Conservation (phyloP, 2,888 invertebrate species). For the Matsumyia berberina region DNA sequence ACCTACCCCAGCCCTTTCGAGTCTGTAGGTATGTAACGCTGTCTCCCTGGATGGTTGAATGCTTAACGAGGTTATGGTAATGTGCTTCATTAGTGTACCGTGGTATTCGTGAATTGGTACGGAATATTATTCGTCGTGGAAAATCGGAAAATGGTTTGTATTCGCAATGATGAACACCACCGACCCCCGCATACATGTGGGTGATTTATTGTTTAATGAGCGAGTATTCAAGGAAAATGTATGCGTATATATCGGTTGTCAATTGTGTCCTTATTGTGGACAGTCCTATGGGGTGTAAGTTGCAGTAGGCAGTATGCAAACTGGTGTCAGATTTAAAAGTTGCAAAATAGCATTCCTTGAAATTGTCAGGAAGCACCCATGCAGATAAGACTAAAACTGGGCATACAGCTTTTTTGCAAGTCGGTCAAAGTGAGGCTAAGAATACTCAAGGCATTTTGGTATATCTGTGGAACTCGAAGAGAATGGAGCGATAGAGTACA, state of each 20-base stretch:
- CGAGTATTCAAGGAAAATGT: constrained; percentile 30
- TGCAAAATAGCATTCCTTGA: no score
- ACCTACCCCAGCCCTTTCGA: not conserved
- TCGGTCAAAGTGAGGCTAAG: no score
- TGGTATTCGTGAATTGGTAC: constrained; percentile 52
- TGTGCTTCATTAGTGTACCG: constrained; percentile 65
- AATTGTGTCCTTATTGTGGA: constrained; percentile 6
- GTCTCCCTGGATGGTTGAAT: constrained; percentile 32
- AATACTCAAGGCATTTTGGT: no score
- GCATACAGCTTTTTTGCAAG: no score
- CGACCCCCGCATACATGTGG: constrained; percentile 18
- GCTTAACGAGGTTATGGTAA: constrained; percentile 70
- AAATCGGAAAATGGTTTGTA: not conserved
- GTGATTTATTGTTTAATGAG: constrained; percentile 29
- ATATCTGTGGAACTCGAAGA: no score
- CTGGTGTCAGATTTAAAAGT: no score
- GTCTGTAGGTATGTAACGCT: not conserved
- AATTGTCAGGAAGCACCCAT: no score
- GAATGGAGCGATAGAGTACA: no score
- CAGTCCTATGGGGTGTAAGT: not conserved
- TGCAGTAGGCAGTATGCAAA: not conserved
- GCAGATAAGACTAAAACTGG: no score
- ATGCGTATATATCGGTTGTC: not conserved
- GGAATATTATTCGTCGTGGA: constrained; percentile 38
- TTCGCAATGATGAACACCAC: constrained; percentile 2